These are phyloP conservation scores for Zosterops hypoxanthus DNA, from an alignment of 2,113 vertebrate genomes.

Conservation along the genomic window DNA sequence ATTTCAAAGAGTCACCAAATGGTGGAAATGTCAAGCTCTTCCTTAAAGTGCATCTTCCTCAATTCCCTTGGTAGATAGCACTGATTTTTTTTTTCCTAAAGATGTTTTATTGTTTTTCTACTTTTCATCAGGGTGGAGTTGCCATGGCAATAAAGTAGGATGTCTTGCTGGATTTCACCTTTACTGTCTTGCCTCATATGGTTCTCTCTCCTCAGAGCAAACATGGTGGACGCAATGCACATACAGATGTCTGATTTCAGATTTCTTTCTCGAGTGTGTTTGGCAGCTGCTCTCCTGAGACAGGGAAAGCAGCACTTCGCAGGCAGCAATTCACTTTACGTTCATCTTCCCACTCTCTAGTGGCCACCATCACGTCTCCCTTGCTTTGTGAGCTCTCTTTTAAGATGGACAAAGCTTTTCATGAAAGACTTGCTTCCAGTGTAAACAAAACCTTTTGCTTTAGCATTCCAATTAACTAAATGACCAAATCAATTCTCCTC, in stretches of 20 bases:
- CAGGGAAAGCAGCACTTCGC: constrained; percentile 34
- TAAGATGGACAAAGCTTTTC: constrained; percentile 65
- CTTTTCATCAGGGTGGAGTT: constrained; percentile 80
- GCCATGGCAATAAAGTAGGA: constrained; percentile 88
- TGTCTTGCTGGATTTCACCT: constrained; percentile 86
- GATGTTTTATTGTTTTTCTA: constrained; percentile 77
- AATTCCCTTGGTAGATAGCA: constrained; percentile 60
- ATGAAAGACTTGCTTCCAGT: constrained; percentile 49
- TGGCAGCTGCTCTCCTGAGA: constrained; percentile 80
- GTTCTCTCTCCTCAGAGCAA: constrained; percentile 78
- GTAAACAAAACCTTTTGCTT: constrained; percentile 46
- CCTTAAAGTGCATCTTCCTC: constrained; percentile 59
- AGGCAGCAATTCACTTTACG: constrained; percentile 69
- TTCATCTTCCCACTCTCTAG: constrained; percentile 73
- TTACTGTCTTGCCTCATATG: constrained; percentile 82
- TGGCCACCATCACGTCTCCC: constrained; percentile 73
- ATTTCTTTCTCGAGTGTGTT: constrained; percentile 75
- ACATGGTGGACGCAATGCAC: constrained; percentile 75
- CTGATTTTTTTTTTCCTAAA: constrained; percentile 55
- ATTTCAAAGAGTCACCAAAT: constrained; percentile 76
- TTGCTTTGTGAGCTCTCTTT: constrained; percentile 78
- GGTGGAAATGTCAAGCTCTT: constrained; percentile 74
- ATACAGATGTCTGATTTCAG: constrained; percentile 84
- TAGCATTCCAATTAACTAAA: constrained; percentile 57
- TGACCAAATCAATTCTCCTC: not conserved